Evolutionary conservation across 2,113 vertebrate species (phyloP).

Genomic region (Cromileptes altivelis): DNA sequence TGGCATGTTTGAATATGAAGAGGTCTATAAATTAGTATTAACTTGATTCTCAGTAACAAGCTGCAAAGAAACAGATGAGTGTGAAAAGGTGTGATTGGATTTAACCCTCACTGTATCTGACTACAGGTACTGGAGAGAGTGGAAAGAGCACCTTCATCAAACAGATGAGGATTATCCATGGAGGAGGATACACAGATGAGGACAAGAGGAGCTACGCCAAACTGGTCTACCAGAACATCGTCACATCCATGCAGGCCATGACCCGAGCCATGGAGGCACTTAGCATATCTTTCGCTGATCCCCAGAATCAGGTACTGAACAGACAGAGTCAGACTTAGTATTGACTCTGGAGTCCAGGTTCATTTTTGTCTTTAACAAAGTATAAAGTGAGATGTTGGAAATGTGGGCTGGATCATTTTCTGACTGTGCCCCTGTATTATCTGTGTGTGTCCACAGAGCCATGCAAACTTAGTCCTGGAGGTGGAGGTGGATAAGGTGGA

Average conservation of each 20-base stretch:
- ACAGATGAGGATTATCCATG: conserved; percentile 95
- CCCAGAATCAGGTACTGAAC: conserved; percentile 86
- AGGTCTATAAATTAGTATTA: background rate
- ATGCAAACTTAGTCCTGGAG: conserved; percentile 83
- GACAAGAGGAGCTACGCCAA: conserved; percentile 90
- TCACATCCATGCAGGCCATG: conserved; percentile 92
- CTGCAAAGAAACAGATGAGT: background rate
- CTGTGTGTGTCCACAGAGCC: conserved; percentile 72
- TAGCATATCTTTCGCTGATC: conserved; percentile 82
- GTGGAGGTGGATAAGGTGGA: conserved; percentile 88
- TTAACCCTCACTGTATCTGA: background rate
- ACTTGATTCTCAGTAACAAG: conserved; percentile 8
- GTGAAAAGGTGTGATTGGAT: background rate
- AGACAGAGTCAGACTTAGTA: background rate
- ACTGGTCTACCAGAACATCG: conserved; percentile 92
- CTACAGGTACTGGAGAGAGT: conserved; percentile 91
- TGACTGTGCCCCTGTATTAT: no score
- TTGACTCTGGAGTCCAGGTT: background rate
- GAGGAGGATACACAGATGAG: conserved; percentile 91
- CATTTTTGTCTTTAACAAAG: no score
- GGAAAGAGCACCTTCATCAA: conserved; percentile 95
- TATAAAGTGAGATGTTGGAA: no score
- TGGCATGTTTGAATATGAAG: background rate
- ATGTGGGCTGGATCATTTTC: no score
- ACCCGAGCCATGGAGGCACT: conserved; percentile 89